Evolutionary conservation across 2,113 vertebrate species (phyloP).

Genomic region (Thinocorus orbignyianus): DNA sequence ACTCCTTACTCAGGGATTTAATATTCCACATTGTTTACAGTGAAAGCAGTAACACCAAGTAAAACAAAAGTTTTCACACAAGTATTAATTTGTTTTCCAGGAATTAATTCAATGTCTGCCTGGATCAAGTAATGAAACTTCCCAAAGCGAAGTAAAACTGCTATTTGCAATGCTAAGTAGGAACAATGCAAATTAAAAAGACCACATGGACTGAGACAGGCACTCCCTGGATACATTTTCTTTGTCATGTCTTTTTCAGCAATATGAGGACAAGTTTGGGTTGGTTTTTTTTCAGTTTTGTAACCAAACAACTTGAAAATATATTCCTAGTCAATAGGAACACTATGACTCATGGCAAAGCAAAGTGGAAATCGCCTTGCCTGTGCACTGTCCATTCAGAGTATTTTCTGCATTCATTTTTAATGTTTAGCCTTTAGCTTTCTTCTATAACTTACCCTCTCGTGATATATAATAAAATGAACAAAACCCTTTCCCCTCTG

Average conservation of each 20-base stretch:
- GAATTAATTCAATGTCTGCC: not conserved
- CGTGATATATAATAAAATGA: not conserved
- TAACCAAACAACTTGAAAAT: not conserved
- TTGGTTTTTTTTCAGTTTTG: not conserved
- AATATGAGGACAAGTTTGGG: not conserved
- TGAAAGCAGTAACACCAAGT: not conserved
- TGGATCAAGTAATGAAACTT: not conserved
- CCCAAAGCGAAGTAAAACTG: not conserved
- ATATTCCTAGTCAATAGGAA: not conserved
- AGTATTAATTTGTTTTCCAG: not conserved
- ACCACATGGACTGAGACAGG: not conserved
- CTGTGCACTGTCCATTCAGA: not conserved
- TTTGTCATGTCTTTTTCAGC: not conserved
- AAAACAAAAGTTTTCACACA: not conserved
- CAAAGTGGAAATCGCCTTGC: not conserved
- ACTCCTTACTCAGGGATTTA: not conserved
- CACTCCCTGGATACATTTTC: not conserved
- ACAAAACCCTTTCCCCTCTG: not conserved
- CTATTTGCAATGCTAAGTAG: not conserved
- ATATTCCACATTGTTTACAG: not conserved
- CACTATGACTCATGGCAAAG: not conserved
- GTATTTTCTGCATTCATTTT: not conserved
- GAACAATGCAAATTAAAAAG: not conserved
- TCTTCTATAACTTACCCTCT: not conserved
- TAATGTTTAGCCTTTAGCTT: not conserved